Conservation (phyloP, 1,140 invertebrate species). For the Solenopsis invicta region DNA sequence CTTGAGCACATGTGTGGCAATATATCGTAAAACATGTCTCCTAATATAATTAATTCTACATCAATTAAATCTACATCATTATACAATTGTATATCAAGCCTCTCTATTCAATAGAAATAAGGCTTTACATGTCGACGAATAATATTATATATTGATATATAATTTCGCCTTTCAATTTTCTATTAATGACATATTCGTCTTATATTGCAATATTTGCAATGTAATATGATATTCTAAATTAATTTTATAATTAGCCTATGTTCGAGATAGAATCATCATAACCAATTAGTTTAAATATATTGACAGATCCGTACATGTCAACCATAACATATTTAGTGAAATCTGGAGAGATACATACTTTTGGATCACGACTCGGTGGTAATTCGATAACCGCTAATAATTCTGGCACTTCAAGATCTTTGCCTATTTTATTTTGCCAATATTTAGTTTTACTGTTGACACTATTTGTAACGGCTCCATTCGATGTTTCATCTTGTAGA, state of each 20-base stretch:
- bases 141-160: not conserved
- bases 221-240: slow-evolving; percentile 54
- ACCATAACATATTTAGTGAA: slow-evolving; percentile 83
- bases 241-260: slow-evolving; percentile 8
- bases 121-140: not conserved
- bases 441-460: slow-evolving; percentile 32
- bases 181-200: not conserved
- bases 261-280: not conserved
- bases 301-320: slow-evolving; percentile 83
- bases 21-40: slow-evolving; percentile 18
- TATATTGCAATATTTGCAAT: slow-evolving; percentile 54
- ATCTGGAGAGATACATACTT: slow-evolving; percentile 82
- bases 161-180: slow-evolving; percentile 5
- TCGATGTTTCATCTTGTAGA: slow-evolving; percentile 37
- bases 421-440: slow-evolving; percentile 79
- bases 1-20: slow-evolving; percentile 58
- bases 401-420: slow-evolving; percentile 73
- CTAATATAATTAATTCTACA: too few relatives aligned
- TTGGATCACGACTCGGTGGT: slow-evolving; percentile 77
- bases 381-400: slow-evolving; percentile 80
- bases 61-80: too few relatives aligned
- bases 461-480: not conserved
- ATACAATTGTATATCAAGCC: not conserved
- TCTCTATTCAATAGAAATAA: not conserved
- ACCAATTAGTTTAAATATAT: slow-evolving; percentile 80